Evolutionary conservation across 92 coral and sea anemone species (phyloP), one percentile per base, ranked within the genome.

Genomic region (Siderastrea radians): DNA sequence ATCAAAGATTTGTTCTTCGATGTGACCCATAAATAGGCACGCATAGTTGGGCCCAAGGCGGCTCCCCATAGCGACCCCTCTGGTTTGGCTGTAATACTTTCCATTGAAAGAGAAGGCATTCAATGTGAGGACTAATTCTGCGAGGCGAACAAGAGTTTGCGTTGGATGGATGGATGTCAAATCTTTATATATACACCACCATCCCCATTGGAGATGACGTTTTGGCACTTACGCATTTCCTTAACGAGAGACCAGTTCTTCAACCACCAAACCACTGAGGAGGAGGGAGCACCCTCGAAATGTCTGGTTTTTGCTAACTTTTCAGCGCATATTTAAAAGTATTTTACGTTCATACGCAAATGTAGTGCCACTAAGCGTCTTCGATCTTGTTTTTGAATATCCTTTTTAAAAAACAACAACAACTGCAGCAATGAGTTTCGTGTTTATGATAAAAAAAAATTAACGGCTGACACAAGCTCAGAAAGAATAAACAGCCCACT

Each of bases 41-140:
- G 68, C 52, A 58, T 54, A 77, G 48, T 7, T 77, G 38, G 82
- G 69, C 47, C 70, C 51, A 16, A 57, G 46, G 1, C 70, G 13
- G 68, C 82, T 80, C n/a, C 85, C 75, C 75, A 48, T 72, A 48
- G 78, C 63, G 13, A 75, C 81, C 17, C 63, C 81, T 49, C 66
- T 19, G 44, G 48, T 54, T 54, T 77, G 67, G 47, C 44, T 65
- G 44, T 16, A 65, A 62, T 62, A 71, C 75, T 80, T 71, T 19
- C 72, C 72, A 64, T 62, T 71, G 17, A 80, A 61, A 44, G 84
- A 59, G 50, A 80, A 80, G 4, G 49, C 62, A 71, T 80, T 80
- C 57, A 62, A 49, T 19, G 86, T 68, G 44, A 68, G 86, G 48
- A 81, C 86, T 49, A 81, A 67, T 49, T 81, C 86, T 66, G 78